Conservation (phyloP, 2,797 vertebrate species). For the Heteromormyrus szaboi region DNA sequence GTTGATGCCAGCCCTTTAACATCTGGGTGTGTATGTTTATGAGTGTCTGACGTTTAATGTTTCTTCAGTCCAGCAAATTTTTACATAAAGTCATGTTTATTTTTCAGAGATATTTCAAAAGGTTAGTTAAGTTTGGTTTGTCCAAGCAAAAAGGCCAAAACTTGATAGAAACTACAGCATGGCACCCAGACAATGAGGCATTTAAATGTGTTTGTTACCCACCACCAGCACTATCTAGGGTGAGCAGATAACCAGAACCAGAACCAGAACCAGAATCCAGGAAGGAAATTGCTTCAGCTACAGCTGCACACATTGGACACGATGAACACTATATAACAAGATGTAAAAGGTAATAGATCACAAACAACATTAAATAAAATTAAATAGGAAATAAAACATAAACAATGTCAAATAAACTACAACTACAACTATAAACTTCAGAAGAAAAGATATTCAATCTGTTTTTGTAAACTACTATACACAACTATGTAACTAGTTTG, state of each 20-base stretch:
- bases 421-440: too few relatives aligned
- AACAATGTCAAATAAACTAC: too few relatives aligned
- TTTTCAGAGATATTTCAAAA: not conserved
- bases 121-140: not conserved
- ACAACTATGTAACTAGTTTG: too few relatives aligned
- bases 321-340: too few relatives aligned
- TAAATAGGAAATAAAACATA: too few relatives aligned
- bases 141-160: not conserved
- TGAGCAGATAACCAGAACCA: not conserved
- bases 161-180: not conserved
- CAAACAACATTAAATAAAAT: too few relatives aligned
- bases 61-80: not conserved
- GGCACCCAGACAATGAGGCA: not conserved
- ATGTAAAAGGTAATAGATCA: too few relatives aligned
- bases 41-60: not conserved
- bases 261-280: too few relatives aligned
- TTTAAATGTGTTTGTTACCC: not conserved
- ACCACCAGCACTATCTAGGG: not conserved
- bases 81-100: not conserved
- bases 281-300: too few relatives aligned
- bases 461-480: too few relatives aligned
- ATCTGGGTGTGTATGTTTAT: not conserved
- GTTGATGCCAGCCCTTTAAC: not conserved
- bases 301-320: too few relatives aligned
- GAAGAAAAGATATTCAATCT: too few relatives aligned